Evolutionary conservation across 2,888 invertebrate genomes (phyloP).

Genomic region (Polyploca ridens): DNA sequence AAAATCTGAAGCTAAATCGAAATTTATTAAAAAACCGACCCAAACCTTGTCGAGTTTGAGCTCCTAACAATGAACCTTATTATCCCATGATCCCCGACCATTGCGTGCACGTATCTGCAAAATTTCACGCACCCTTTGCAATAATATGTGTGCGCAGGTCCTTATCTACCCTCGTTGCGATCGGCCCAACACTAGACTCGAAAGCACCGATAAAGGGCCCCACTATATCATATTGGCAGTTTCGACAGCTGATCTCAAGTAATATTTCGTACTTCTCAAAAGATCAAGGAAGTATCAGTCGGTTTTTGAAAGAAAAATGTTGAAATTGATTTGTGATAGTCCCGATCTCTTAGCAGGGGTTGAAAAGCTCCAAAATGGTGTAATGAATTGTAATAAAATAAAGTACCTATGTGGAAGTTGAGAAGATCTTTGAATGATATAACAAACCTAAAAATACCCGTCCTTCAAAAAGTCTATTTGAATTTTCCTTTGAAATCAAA

Average conservation of each 20-base stretch:
- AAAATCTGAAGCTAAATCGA: conserved; percentile 34
- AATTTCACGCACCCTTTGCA: conserved; percentile 81
- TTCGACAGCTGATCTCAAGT: conserved; percentile 63
- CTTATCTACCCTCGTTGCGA: conserved; percentile 76
- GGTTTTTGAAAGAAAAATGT: conserved; percentile 26
- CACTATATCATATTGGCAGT: conserved; percentile 82
- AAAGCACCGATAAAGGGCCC: conserved; percentile 69
- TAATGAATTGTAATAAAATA: neutral
- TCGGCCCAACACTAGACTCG: conserved; percentile 44
- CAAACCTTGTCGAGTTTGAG: conserved; percentile 23
- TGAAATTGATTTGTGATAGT: conserved; percentile 49
- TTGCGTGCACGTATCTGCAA: conserved; percentile 71
- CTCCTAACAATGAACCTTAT: conserved; percentile 42
- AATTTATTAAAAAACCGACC: conserved; percentile 55
- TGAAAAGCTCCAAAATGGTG: conserved; percentile 10
- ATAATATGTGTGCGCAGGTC: conserved; percentile 66
- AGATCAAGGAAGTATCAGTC: conserved; percentile 53
- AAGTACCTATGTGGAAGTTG: neutral
- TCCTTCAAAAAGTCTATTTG: too few species aligned
- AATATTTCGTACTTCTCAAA: conserved; percentile 71
- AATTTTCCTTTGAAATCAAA: too few species aligned
- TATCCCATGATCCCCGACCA: conserved; percentile 67
- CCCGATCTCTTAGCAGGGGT: conserved; percentile 30
- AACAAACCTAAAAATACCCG: too few species aligned
- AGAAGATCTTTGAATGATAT: neutral